Conservation (phyloP, 2,113 vertebrate species). For the Laticauda colubrina region DNA sequence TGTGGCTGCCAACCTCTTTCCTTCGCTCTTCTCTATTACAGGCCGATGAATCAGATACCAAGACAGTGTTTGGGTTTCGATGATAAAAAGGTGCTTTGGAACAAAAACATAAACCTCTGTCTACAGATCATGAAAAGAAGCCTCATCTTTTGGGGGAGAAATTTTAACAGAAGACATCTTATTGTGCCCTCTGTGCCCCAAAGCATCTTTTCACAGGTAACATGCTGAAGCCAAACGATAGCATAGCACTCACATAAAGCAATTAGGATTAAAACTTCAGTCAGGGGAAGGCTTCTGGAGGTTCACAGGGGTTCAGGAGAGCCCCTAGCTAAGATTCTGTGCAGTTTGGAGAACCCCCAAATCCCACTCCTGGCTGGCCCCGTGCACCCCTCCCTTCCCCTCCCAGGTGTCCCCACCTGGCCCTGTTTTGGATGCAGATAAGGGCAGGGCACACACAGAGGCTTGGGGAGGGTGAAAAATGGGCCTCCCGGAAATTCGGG, state of each 20-base stretch:
- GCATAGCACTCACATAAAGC: background rate
- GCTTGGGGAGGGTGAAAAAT: too few relatives aligned
- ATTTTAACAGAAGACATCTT: background rate
- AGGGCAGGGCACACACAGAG: too few relatives aligned
- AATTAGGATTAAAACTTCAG: background rate
- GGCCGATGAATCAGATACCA: background rate
- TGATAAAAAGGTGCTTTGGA: background rate
- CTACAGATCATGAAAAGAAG: background rate
- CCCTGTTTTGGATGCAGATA: too few relatives aligned
- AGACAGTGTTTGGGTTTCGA: background rate
- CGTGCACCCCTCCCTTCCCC: too few relatives aligned
- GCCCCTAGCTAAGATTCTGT: too few relatives aligned
- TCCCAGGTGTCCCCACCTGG: too few relatives aligned
- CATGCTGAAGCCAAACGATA: background rate
- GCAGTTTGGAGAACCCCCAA: too few relatives aligned
- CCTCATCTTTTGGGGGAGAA: background rate
- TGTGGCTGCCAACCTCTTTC: background rate
- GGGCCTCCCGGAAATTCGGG: too few relatives aligned
- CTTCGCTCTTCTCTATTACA: background rate
- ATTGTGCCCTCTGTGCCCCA: background rate
- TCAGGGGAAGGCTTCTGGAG: too few relatives aligned
- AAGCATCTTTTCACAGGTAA: background rate
- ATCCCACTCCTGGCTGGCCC: too few relatives aligned
- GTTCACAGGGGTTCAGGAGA: too few relatives aligned
- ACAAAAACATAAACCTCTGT: background rate